phyloP scores from a whole-genome alignment of 2,888 invertebrate species.

The Caenorhabditis afra region DNA sequence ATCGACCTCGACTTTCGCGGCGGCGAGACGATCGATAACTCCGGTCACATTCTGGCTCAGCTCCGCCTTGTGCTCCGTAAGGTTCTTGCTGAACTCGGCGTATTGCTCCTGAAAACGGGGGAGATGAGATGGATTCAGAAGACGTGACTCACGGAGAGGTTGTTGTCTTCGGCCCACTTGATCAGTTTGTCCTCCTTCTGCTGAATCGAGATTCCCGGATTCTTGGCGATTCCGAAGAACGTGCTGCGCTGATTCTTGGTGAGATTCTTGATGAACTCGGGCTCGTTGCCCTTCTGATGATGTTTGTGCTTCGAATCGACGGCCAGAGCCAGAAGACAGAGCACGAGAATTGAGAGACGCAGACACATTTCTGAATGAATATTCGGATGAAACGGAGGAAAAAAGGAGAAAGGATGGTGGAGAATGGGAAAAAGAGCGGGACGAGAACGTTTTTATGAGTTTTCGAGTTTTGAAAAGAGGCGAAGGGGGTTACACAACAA shows the following conservation, averaged over 20 bases:
- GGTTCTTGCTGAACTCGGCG: constrained; percentile 39
- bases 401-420: constrained; percentile 3
- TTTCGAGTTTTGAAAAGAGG: constrained; percentile 12
- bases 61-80: constrained; percentile 40
- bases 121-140: too few relatives aligned
- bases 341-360: constrained; percentile 26
- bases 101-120: constrained; percentile 51
- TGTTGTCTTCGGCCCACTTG: constrained; percentile 50
- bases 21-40: constrained; percentile 49
- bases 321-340: constrained; percentile 15
- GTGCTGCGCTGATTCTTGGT: constrained; percentile 27
- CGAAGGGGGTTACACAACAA: constrained; percentile 23
- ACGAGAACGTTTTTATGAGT: constrained; percentile 23
- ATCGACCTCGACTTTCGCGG: constrained; percentile 55
- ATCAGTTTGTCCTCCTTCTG: constrained; percentile 51
- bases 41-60: constrained; percentile 52
- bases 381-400: constrained; percentile 3
- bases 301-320: constrained; percentile 54
- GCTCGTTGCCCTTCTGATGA: constrained; percentile 33
- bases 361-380: constrained; percentile 11
- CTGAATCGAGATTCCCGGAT: constrained; percentile 53
- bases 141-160: constrained; percentile 23
- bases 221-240: constrained; percentile 49
- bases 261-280: constrained; percentile 48
- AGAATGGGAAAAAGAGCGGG: neutral